These are phyloP conservation scores for Arge pagana DNA, from an alignment of 2,888 invertebrate species.

Conservation along the genomic window DNA sequence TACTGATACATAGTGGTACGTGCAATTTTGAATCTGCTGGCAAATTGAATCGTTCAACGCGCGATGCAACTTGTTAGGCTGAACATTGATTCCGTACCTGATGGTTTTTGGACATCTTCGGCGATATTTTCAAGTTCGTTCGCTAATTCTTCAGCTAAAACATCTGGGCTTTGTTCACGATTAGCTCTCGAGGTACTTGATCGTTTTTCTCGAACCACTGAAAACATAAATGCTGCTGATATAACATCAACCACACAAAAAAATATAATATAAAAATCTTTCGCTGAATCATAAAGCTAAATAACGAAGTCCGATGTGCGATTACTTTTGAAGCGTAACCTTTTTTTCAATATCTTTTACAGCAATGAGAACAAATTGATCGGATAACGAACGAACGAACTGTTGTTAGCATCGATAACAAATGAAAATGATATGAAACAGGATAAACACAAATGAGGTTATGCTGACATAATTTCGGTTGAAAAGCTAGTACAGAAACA, in stretches of 20 bases:
- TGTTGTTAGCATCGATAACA: too few species aligned
- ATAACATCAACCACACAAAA: background rate
- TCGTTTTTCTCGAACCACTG: conserved; percentile 6
- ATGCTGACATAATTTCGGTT: too few species aligned
- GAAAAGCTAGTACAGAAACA: too few species aligned
- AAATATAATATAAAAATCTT: background rate
- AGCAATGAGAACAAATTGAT: too few species aligned
- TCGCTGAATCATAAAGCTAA: background rate
- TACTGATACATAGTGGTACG: background rate
- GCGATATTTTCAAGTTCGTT: conserved; percentile 36
- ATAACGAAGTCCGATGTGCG: too few species aligned
- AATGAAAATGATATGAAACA: too few species aligned
- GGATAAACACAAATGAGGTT: too few species aligned
- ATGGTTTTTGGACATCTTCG: conserved; percentile 37
- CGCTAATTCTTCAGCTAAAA: conserved; percentile 26
- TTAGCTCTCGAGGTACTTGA: conserved; percentile 8
- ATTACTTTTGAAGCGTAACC: too few species aligned
- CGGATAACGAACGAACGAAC: too few species aligned
- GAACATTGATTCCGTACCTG: conserved; percentile 35
- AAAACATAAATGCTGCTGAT: background rate
- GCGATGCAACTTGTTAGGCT: too few species aligned
- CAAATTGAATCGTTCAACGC: too few species aligned
- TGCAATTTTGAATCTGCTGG: background rate
- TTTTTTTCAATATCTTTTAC: too few species aligned
- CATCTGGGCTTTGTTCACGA: conserved; percentile 1